Conservation (phyloP, 2,797 vertebrate genomes). For the Gymnothorax javanicus region DNA sequence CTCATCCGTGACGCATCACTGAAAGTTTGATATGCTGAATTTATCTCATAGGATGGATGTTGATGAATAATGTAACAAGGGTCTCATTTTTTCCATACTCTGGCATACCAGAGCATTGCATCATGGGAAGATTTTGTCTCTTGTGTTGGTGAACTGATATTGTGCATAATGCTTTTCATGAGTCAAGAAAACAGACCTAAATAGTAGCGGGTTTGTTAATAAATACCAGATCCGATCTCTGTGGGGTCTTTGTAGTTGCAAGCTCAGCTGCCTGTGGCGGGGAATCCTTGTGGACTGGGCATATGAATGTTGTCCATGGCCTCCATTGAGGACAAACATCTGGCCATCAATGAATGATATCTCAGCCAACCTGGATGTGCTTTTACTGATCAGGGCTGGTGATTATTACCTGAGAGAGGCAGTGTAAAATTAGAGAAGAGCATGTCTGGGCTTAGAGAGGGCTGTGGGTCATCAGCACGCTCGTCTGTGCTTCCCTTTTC, state of each 20-base stretch:
- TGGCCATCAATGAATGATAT: slow-evolving; percentile 2
- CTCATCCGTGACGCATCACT: background rate
- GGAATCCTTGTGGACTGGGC: background rate
- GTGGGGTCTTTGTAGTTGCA: background rate
- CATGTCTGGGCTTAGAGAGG: background rate
- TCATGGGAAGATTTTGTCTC: background rate
- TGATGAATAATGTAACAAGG: background rate
- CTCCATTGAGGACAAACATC: background rate
- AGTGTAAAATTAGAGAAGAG: background rate
- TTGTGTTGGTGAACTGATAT: background rate
- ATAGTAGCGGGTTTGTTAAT: background rate
- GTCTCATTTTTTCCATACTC: background rate
- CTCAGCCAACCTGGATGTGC: background rate
- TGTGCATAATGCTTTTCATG: background rate
- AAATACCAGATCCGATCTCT: background rate
- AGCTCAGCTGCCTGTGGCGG: background rate
- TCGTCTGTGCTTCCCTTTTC: background rate
- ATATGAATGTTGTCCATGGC: background rate
- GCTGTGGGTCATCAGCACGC: background rate
- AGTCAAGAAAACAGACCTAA: background rate
- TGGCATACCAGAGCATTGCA: background rate
- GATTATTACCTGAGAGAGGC: background rate
- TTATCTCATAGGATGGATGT: background rate
- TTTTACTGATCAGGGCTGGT: background rate
- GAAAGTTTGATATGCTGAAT: background rate